These are phyloP conservation scores for Telenomus remus DNA, from an alignment of 1,140 invertebrate genomes.

Conservation along the genomic window DNA sequence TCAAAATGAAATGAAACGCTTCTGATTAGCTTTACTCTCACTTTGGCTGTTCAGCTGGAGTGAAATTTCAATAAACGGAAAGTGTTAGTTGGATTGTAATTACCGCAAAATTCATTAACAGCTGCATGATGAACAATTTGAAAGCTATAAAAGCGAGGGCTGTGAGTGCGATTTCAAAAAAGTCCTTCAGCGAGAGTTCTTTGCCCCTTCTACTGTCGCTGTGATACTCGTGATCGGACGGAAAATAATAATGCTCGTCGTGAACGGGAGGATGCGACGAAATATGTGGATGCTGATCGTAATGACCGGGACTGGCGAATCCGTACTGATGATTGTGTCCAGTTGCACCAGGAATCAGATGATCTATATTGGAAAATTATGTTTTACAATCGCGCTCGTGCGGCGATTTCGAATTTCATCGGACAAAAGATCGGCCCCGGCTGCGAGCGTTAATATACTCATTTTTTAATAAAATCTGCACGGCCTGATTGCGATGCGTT, in stretches of 20 bases:
- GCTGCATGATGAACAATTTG: conserved; percentile 84
- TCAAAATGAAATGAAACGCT: too few species aligned
- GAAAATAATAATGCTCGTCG: conserved; percentile 68
- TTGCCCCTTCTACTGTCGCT: conserved; percentile 70
- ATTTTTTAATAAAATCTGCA: conserved; percentile 39
- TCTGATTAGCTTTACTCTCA: too few species aligned
- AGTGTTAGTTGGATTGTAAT: neutral
- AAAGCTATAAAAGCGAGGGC: conserved; percentile 87
- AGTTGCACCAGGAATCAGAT: conserved; percentile 60
- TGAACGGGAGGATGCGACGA: conserved; percentile 65
- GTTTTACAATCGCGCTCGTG: conserved; percentile 49
- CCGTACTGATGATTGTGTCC: conserved; percentile 63
- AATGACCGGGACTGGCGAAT: conserved; percentile 54
- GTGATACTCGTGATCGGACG: conserved; percentile 59
- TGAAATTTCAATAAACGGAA: too few species aligned
- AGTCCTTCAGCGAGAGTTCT: conserved; percentile 80
- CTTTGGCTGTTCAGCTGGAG: too few species aligned
- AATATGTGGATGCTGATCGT: conserved; percentile 55
- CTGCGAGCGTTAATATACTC: conserved; percentile 44
- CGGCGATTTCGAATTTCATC: conserved; percentile 29
- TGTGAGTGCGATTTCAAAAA: conserved; percentile 86
- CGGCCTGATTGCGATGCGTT: conserved; percentile 15
- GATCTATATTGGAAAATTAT: conserved; percentile 61
- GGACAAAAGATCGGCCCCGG: conserved; percentile 45
- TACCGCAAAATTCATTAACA: conserved; percentile 78